A percentile compares a stretch with the other conserved stretches of the same genome.
Conservation (phyloP, 2,888 invertebrate genomes). For the Stenotaenia linearis region DNA sequence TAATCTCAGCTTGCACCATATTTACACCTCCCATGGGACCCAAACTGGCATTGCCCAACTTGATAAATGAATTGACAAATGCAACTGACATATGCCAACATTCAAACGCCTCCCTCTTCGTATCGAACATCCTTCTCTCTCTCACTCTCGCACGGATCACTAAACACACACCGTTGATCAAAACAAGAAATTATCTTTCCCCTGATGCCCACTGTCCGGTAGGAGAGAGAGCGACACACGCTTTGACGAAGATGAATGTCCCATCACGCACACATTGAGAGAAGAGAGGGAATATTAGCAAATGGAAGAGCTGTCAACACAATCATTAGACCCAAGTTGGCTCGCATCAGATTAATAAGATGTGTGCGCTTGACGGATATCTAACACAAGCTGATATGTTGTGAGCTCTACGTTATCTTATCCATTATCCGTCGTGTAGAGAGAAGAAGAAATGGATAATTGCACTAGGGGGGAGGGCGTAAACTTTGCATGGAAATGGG, state of each 20-base stretch:
- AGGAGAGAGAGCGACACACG: not conserved
- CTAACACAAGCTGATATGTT: conserved; percentile 12
- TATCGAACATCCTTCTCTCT: not conserved
- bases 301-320: conserved; percentile 19
- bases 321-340: not conserved
- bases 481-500: too few species aligned
- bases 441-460: not conserved
- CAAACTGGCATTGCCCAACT: not conserved
- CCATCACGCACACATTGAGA: not conserved
- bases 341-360: conserved; percentile 7
- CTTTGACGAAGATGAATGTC: conserved; percentile 13
- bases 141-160: not conserved
- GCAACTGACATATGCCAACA: conserved; percentile 19
- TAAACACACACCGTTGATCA: not conserved
- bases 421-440: not conserved
- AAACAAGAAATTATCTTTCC: conserved; percentile 12
- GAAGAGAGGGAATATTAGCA: not conserved
- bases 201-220: not conserved
- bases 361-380: conserved; percentile 10
- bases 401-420: not conserved
- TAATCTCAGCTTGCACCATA: not conserved
- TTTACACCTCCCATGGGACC: not conserved
- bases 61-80: conserved; percentile 19
- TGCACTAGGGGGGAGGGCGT: not conserved
- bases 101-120: not conserved